Evolutionary conservation across 2,888 invertebrate genomes (phyloP).

Genomic region (Dasypolia templi): DNA sequence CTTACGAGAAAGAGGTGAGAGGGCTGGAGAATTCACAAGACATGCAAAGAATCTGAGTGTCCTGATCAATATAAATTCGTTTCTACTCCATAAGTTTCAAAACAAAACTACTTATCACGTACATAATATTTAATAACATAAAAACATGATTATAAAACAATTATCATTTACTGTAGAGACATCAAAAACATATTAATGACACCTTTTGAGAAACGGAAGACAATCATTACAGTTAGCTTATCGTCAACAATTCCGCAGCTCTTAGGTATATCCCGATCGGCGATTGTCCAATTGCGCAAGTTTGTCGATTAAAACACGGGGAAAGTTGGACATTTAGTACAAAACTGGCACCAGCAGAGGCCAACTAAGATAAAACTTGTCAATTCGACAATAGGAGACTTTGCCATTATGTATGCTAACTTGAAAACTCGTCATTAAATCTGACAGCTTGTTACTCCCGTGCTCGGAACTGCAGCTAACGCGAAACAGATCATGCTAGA

Average conservation of each 20-base stretch:
- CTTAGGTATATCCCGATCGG: slow-evolving; percentile 77
- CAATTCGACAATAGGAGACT: slow-evolving; percentile 67
- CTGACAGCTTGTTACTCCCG: slow-evolving; percentile 75
- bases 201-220: slow-evolving; percentile 58
- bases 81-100: background rate
- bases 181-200: slow-evolving; percentile 51
- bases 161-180: slow-evolving; percentile 53
- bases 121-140: slow-evolving; percentile 34
- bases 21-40: too few relatives aligned
- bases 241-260: slow-evolving; percentile 75
- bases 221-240: slow-evolving; percentile 69
- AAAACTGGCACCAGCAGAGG: slow-evolving; percentile 70
- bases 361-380: slow-evolving; percentile 79
- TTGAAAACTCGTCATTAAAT: slow-evolving; percentile 55
- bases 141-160: slow-evolving; percentile 20
- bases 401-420: slow-evolving; percentile 33
- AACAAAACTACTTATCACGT: slow-evolving; percentile 26
- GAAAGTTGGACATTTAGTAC: slow-evolving; percentile 76
- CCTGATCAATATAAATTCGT: background rate
- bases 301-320: slow-evolving; percentile 81
- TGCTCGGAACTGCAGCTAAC: slow-evolving; percentile 75
- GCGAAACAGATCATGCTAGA: slow-evolving; percentile 79
- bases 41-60: too few relatives aligned
- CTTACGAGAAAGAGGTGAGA: too few relatives aligned
- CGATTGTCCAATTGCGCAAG: slow-evolving; percentile 82